These are phyloP conservation scores for Drosophila aff. DNA, from an alignment of 1,140 invertebrate genomes.

Conservation along the genomic window DNA sequence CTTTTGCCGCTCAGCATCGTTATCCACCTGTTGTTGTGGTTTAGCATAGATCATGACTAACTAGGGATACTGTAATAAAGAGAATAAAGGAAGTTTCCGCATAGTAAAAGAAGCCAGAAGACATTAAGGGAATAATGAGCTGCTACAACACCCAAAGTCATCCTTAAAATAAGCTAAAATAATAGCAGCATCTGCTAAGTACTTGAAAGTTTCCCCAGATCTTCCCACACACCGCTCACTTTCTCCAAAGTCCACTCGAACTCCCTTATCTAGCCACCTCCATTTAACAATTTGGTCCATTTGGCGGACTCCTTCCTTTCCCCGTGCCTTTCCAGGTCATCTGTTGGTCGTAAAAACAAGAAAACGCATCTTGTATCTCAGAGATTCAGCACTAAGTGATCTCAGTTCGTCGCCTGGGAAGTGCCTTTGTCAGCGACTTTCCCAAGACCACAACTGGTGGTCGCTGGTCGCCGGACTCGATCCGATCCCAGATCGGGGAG, in stretches of 20 bases:
- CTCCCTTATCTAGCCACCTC: conserved; percentile 26
- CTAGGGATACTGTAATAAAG: background rate
- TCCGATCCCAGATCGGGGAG: conserved; percentile 23
- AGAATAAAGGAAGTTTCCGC: background rate
- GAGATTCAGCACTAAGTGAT: conserved; percentile 41
- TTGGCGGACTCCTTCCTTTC: conserved; percentile 21
- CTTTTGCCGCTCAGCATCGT: background rate
- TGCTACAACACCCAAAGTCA: background rate
- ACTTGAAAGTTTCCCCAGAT: background rate
- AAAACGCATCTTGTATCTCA: conserved; percentile 23
- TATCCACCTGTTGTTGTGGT: conserved; percentile 26
- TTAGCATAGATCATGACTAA: conserved; percentile 33
- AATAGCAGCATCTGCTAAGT: background rate
- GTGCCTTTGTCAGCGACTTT: conserved; percentile 49
- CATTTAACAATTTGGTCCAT: conserved; percentile 22
- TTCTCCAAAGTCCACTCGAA: conserved; percentile 13
- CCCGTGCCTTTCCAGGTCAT: conserved; percentile 21
- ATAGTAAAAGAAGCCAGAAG: background rate
- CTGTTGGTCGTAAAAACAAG: conserved; percentile 16
- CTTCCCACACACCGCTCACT: background rate
- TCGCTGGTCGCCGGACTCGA: background rate
- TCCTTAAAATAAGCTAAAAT: background rate
- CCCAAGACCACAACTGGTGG: conserved; percentile 30
- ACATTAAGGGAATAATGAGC: background rate
- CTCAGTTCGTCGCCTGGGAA: conserved; percentile 12